These are phyloP conservation scores for Thamnophis sirtalis DNA, from an alignment of 2,113 vertebrate genomes.

Conservation along the genomic window DNA sequence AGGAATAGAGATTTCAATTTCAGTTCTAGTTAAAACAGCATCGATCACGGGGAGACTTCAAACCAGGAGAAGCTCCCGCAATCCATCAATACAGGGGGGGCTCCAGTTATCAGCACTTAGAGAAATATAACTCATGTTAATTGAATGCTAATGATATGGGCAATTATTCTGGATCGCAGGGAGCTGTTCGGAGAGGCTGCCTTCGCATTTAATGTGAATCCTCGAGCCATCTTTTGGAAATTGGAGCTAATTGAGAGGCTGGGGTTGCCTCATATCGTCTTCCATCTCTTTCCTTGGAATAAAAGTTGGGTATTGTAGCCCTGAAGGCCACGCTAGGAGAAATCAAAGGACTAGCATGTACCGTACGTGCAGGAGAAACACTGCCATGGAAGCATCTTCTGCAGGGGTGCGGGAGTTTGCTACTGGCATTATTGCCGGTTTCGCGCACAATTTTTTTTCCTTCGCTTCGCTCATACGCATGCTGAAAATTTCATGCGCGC, in stretches of 20 bases:
- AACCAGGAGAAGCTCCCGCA: slow-evolving; percentile 41
- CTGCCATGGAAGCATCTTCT: neutral
- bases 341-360: neutral
- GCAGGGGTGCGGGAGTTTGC: no score
- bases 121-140: slow-evolving; percentile 56
- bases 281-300: slow-evolving; percentile 39
- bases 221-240: slow-evolving; percentile 42
- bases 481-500: no score
- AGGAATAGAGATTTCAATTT: slow-evolving; percentile 30
- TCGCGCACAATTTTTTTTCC: no score
- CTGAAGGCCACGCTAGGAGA: slow-evolving; percentile 20
- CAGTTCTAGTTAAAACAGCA: slow-evolving; percentile 47
- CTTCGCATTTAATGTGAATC: slow-evolving; percentile 25
- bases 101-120: slow-evolving; percentile 43
- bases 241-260: slow-evolving; percentile 18
- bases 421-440: no score
- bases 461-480: no score
- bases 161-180: slow-evolving; percentile 58
- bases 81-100: slow-evolving; percentile 34
- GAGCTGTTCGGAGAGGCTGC: slow-evolving; percentile 40
- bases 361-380: neutral
- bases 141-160: slow-evolving; percentile 59
- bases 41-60: slow-evolving; percentile 43
- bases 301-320: slow-evolving; percentile 37
- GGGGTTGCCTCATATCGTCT: slow-evolving; percentile 22